Conservation (phyloP, 2,113 vertebrate species). For the Trematocara marginatum region DNA sequence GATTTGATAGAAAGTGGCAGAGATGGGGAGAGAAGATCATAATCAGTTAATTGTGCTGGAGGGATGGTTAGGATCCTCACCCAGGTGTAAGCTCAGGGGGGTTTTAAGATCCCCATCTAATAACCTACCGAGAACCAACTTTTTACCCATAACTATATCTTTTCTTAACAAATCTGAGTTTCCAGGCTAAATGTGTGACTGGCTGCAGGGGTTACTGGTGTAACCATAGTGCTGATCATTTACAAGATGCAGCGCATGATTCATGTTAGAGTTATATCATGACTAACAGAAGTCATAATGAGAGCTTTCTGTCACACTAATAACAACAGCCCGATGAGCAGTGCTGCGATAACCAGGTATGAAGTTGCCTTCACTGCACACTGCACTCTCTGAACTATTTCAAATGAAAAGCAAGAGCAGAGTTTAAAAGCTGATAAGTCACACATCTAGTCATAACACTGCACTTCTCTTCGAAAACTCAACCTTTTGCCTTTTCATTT, state of each 20-base stretch:
- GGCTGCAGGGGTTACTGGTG: constrained; percentile 20
- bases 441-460: constrained; percentile 1
- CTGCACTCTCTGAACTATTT: neutral
- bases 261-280: constrained; percentile 14
- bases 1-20: constrained; percentile 6
- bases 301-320: constrained; percentile 20
- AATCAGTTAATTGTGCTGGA: constrained; percentile 76
- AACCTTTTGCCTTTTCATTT: constrained; percentile 21
- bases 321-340: neutral
- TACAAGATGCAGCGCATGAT: constrained; percentile 25
- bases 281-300: constrained; percentile 6
- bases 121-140: constrained; percentile 10
- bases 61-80: constrained; percentile 58
- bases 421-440: constrained; percentile 16
- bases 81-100: constrained; percentile 37
- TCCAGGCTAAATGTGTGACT: constrained; percentile 14
- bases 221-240: constrained; percentile 53
- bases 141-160: neutral
- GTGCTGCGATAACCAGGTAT: neutral
- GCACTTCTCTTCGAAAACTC: neutral
- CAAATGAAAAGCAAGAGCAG: neutral
- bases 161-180: neutral
- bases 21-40: constrained; percentile 60
- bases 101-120: constrained; percentile 32
- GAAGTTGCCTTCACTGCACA: constrained; percentile 7